Conservation (phyloP, 2,113 vertebrate genomes). For the Peromyscus leucopus region DNA sequence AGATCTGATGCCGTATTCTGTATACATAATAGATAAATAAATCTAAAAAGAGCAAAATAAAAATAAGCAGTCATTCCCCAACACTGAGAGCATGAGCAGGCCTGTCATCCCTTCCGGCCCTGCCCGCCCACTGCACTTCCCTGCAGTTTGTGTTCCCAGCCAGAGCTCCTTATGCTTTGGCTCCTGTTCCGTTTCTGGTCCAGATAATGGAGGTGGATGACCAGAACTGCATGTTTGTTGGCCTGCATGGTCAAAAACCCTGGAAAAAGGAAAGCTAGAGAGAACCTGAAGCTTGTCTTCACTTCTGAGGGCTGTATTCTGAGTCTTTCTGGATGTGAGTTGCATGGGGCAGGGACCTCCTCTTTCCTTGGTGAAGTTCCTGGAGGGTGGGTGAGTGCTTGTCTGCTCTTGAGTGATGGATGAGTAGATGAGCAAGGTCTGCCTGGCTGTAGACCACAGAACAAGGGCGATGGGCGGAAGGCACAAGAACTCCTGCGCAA, state of each 20-base stretch:
- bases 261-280: background rate
- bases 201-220: background rate
- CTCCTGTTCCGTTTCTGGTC: background rate
- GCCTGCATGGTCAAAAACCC: background rate
- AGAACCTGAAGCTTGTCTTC: background rate
- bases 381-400: background rate
- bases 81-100: background rate
- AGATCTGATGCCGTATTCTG: too few relatives aligned
- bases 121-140: background rate
- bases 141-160: background rate
- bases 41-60: background rate
- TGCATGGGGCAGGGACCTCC: background rate
- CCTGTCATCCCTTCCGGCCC: background rate
- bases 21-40: too few relatives aligned
- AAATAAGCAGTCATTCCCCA: background rate
- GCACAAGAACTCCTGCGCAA: background rate
- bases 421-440: background rate
- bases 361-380: background rate
- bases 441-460: background rate
- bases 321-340: background rate
- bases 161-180: constrained; percentile 21
- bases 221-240: background rate
- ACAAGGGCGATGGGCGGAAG: background rate
- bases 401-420: background rate
- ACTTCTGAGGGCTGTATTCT: background rate